Evolutionary conservation across 2,888 invertebrate species (phyloP), one percentile per base, ranked within the genome.

Genomic region (Chymomyza caudatula): DNA sequence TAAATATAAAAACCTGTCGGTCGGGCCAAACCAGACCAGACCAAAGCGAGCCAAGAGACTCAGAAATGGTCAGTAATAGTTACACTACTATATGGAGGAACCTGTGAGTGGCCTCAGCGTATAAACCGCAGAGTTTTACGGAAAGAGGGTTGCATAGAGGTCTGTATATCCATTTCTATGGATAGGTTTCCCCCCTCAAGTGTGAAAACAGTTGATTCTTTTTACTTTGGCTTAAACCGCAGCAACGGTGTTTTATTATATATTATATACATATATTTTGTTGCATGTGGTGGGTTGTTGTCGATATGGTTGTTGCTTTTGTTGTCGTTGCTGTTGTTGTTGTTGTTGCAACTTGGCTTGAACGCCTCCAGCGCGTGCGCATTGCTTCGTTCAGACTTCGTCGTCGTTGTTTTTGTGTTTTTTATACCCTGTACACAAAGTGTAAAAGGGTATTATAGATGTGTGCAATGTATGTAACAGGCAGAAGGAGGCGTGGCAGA

Each of bases 321-420:
- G 29, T 37, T 37, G 47, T 47, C 5, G 25, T 5, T 25, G 25
- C 25, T 25, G 25, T 5, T 25, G 25, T 25, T 37, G 29, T 37
- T 37, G 29, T 37, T 37, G 29, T 37, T 37, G 29, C 29, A 37
- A 37, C 11, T 37, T 37, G 29, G 29, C 17, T 47, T 47, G 3
- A 19, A 47, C 47, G 47, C 47, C 47, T 47, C n/a, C 47, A 47
- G 47, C 47, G 47, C 47, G 47, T 47, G 47, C 47, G 47, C 47
- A 15, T 15, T 47, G 47, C 47, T 47, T 47, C 47, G 4, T 47
- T 47, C 17, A 17, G 47, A 6, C 25, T 23, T 29, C 17, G 22
- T 29, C 19, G 54, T 54, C 29, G 29, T 56, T 56, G 54, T 54
- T 54, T 6, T 56, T 56, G 20, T 54, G n/a, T n/a, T n/a, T n/a